Conservation (phyloP, 2,113 vertebrate genomes). For the Lamprotornis superbus region DNA sequence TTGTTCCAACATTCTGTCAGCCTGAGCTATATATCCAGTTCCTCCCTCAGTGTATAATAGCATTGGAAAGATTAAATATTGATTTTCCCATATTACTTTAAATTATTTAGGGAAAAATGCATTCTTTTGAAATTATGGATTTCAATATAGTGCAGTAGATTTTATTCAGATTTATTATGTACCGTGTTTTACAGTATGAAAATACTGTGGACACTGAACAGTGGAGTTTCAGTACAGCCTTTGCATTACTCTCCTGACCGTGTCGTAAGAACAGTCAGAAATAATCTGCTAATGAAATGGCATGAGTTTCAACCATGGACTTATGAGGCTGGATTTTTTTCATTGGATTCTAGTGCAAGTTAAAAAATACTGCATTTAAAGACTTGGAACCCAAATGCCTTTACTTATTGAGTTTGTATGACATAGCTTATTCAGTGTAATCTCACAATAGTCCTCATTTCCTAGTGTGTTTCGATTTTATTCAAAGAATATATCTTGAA, state of each 20-base stretch:
- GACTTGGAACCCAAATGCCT: neutral
- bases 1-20: neutral
- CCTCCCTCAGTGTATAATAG: neutral
- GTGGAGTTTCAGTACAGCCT: neutral
- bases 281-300: neutral
- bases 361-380: neutral
- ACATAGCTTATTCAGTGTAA: neutral
- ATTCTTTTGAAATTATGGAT: constrained; percentile 17
- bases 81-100: constrained; percentile 56
- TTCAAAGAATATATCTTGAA: neutral
- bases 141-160: neutral
- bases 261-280: neutral
- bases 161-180: constrained; percentile 33
- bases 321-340: neutral
- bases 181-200: neutral
- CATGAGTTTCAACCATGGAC: neutral
- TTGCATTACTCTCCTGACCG: neutral
- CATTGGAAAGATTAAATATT: constrained; percentile 62
- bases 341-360: neutral
- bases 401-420: neutral
- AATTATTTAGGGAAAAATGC: constrained; percentile 6
- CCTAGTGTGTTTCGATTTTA: neutral
- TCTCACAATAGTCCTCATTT: neutral
- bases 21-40: constrained; percentile 5
- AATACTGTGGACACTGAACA: neutral